Base-by-base conservation (phyloP, 2,113 vertebrate genomes). In the Bujurquina vittata region DNA sequence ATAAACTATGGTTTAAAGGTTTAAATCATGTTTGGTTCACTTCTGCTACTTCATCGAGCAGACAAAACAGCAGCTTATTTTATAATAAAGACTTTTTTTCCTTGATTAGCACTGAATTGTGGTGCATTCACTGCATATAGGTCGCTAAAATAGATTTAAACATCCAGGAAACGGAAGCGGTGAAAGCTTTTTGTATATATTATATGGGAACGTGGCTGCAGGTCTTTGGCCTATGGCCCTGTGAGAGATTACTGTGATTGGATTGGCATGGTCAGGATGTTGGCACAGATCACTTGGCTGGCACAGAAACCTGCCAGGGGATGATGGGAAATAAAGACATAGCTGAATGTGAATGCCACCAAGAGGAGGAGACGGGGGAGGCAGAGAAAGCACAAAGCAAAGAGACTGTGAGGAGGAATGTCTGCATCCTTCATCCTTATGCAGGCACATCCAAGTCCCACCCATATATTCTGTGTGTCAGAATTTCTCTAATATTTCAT, bases 261-360 rank as follows among this genome's bases (percentile, higher is more conserved):
- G 88, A 90, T 93, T 92, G 91, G 91, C 91, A 89, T 61, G 74
- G 86, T 87, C 52, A 22, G 63, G 60, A 61, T 76, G 77, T 79
- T 92, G 90, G 90, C 93, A 87, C 35, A 31, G 55, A 77, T 77
- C 49, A n/a, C 62, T 75, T 20, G 67, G 23, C 80, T 92, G 87
- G 90, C 89, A 85, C 59, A 15, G 33, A 33, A 52, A 63, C 7
- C 37, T 88, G 90, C 88, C 89, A 69, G 35, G 80, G 83, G 88
- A 89, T 92, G 87, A 90, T 92, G 86, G 80, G 85, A 91, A 92
- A 93, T 92, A 88, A 92, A 92, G 92, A 92, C 90, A 88, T 93
- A 54, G 79, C 80, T 92, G 89, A 88, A 91, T 92, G 89, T 81
- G 89, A 91, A 91, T 87, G 77, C 80, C 37, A 57, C 23, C 15